A percentile compares a stretch with the other conserved stretches of the same genome.
phyloP scores from a whole-genome alignment of 2,797 vertebrate genomes.

The Hemibagrus guttatus region DNA sequence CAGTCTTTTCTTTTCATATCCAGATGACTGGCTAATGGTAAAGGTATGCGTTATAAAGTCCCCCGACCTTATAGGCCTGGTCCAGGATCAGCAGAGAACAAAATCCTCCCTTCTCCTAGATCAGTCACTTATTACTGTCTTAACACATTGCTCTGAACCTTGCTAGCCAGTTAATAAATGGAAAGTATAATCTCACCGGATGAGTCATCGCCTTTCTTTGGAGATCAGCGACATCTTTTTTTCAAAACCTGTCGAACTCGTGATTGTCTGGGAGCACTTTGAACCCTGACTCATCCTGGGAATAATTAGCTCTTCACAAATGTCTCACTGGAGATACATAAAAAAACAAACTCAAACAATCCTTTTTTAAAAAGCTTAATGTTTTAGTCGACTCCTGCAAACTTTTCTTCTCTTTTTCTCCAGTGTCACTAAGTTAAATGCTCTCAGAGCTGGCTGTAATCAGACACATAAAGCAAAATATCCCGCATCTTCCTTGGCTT shows the following conservation, averaged over 20 bases:
- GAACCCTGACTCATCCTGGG: constrained; percentile 44
- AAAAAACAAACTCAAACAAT: constrained; percentile 2
- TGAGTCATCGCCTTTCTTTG: constrained; percentile 30
- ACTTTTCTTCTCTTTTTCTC: not conserved
- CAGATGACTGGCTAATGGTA: constrained; percentile 23
- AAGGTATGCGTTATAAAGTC: constrained; percentile 17
- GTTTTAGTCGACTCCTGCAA: not conserved
- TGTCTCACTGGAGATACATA: constrained; percentile 5
- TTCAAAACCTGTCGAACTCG: constrained; percentile 4
- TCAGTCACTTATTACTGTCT: not conserved
- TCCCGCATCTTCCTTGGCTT: not conserved
- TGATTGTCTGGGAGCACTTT: constrained; percentile 34
- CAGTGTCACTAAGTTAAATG: not conserved
- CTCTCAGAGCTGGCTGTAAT: not conserved
- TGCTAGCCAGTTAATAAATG: constrained; percentile 9
- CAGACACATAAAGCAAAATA: not conserved
- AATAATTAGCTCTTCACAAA: constrained; percentile 24
- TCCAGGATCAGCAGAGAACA: constrained; percentile 15
- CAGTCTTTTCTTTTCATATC: not conserved
- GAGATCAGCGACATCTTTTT: not conserved
- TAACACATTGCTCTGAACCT: not conserved
- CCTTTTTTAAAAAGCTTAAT: not conserved
- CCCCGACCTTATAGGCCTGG: not conserved
- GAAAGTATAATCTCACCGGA: not conserved
- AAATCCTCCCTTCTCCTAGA: not conserved